Evolutionary conservation across 2,888 invertebrate species (phyloP), one percentile per base, ranked within the genome.

Genomic region (Pedicia rivosa): DNA sequence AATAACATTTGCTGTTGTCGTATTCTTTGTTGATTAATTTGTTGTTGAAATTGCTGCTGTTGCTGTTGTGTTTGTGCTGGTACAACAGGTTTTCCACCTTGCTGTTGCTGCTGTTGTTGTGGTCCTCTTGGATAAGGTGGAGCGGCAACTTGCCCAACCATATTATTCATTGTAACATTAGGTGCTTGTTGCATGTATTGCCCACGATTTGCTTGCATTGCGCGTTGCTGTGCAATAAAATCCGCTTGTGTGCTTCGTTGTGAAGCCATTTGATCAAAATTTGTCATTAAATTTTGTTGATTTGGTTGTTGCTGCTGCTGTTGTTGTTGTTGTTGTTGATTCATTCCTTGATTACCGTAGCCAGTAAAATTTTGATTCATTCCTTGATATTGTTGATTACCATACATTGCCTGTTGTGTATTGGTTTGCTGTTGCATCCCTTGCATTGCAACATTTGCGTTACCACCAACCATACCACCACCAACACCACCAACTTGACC

Each of bases 81-180:
- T 24, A 26, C 12, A 3, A 25, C 25, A 3, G 58, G 57, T 37
- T 57, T 57, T 16, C 54, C 57, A 26, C 54, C 56, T 4, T 53
- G 45, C n/a, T n/a, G n/a, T n/a, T n/a, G n/a, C n/a, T n/a, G n/a
- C n/a, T n/a, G n/a, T 7, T 53, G 47, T 34, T 57, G 59, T 40
- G 66, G 59, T 40, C 83, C 70, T 40, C 83, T 70, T 6, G 78
- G 75, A 59, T 86, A 86, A 0, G 83, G 81, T 2, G 83, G 81
- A 9, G 82, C 81, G 1, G 80, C 78, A 7, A 78, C 81, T 12
- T 60, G 62, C 4, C 43, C 42, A 52, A 58, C 56, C 55, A 62
- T 62, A 38, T 54, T 61, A 36, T 76, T 78, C 86, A 86, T 86
- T 2, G 84, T 83, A 2, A 86, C 86, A 55, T 86, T 87, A 2